Conservation (phyloP, 2,113 vertebrate genomes). For the Pangasianodon gigas region DNA sequence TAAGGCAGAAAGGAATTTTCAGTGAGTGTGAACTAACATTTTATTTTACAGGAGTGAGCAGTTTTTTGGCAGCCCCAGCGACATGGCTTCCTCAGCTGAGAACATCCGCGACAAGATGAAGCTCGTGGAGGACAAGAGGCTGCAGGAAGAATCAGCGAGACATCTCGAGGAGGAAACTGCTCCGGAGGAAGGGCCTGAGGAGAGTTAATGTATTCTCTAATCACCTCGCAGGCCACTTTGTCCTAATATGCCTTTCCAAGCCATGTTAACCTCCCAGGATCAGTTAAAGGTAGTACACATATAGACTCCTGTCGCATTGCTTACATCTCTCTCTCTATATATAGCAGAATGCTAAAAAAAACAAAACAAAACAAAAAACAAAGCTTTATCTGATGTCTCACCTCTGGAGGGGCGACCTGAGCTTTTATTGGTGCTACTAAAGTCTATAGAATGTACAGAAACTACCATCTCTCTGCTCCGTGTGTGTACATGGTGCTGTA, state of each 20-base stretch:
- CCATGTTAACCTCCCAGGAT: conserved; percentile 77
- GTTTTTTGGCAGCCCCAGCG: conserved; percentile 91
- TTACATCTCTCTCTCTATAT: not conserved
- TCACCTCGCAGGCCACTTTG: conserved; percentile 55
- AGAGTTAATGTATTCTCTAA: conserved; percentile 58
- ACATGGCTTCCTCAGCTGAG: conserved; percentile 90
- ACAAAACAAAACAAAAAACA: conserved; percentile 49
- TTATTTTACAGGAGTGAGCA: conserved; percentile 83
- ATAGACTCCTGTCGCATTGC: conserved; percentile 37
- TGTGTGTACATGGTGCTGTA: conserved; percentile 73
- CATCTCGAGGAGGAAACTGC: conserved; percentile 66
- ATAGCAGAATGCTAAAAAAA: conserved; percentile 1
- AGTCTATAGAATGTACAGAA: conserved; percentile 75
- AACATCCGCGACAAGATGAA: conserved; percentile 92
- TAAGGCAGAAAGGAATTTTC: not conserved
- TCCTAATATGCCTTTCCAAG: conserved; percentile 71
- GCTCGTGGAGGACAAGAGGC: conserved; percentile 87
- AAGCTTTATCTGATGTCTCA: conserved; percentile 79
- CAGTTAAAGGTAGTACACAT: conserved; percentile 74
- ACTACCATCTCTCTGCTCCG: conserved; percentile 64
- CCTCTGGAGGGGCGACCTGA: conserved; percentile 70
- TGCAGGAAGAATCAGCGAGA: conserved; percentile 65
- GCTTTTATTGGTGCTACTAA: conserved; percentile 86
- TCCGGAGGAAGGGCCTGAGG: conserved; percentile 64
- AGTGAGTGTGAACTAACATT: not conserved